These are phyloP conservation scores for Strigamia crassipes DNA, from an alignment of 2,888 invertebrate species.

Conservation along the genomic window DNA sequence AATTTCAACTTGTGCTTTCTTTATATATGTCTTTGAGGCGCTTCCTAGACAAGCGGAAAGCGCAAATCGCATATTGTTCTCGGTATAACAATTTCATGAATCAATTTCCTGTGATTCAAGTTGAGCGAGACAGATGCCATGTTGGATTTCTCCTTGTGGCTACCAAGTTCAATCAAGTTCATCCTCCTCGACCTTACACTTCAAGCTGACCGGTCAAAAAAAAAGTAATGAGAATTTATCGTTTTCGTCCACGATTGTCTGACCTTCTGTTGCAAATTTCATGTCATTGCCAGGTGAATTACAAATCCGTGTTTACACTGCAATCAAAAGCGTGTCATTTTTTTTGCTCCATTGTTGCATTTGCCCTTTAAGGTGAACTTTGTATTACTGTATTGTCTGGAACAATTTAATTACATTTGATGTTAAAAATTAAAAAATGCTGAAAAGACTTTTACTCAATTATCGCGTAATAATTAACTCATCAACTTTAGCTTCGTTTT, in stretches of 20 bases:
- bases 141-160: not conserved
- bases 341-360: not conserved
- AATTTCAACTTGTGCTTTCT: not conserved
- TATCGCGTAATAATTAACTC: not conserved
- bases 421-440: not conserved
- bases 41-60: not conserved
- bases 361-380: not conserved
- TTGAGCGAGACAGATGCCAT: not conserved
- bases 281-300: no score
- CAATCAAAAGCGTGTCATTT: no score
- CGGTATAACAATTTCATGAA: not conserved
- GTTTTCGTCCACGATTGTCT: no score
- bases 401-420: not conserved
- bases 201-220: not conserved
- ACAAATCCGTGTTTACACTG: no score
- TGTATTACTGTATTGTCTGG: not conserved
- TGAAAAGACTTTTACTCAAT: not conserved
- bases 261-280: no score
- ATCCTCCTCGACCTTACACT: not conserved
- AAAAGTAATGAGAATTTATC: not conserved
- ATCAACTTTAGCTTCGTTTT: not conserved
- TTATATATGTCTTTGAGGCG: not conserved
- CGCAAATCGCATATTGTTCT: not conserved
- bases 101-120: not conserved
- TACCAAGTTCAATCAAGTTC: not conserved